phyloP scores from a whole-genome alignment of 1,140 invertebrate genomes.

The Drosophila navojoa region DNA sequence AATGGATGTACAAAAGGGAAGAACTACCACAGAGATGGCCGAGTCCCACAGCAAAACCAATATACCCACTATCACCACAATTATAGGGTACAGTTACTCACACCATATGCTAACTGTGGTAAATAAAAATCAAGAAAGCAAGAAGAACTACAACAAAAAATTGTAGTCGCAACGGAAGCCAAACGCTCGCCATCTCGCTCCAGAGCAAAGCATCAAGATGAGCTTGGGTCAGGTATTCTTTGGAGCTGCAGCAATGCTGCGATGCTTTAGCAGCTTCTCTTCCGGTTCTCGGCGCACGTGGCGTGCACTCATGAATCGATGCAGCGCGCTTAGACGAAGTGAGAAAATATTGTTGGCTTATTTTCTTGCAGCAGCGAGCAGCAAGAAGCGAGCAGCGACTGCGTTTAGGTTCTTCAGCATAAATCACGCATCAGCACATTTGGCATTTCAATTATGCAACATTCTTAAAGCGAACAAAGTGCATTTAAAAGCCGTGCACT shows the following conservation, averaged over 20 bases:
- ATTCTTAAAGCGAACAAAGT: conserved; percentile 54
- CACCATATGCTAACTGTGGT: conserved; percentile 5
- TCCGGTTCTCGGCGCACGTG: conserved; percentile 57
- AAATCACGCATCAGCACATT: conserved; percentile 54
- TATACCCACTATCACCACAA: not conserved
- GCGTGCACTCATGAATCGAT: conserved; percentile 26
- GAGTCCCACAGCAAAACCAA: too few relatives aligned
- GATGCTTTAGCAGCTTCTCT: conserved; percentile 33
- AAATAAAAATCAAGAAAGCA: conserved; percentile 6
- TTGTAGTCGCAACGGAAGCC: conserved; percentile 32
- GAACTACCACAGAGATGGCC: too few relatives aligned
- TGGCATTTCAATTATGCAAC: conserved; percentile 68
- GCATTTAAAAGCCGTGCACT: conserved; percentile 60
- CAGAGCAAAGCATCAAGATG: not conserved
- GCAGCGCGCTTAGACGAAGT: conserved; percentile 24
- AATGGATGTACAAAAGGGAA: not conserved
- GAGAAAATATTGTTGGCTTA: conserved; percentile 14
- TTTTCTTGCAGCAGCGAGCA: conserved; percentile 6
- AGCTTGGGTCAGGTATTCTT: conserved; percentile 48
- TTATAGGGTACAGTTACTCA: conserved; percentile 30
- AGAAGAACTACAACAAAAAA: not conserved
- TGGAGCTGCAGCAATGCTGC: not conserved
- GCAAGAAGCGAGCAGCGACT: conserved; percentile 10
- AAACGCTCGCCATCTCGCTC: conserved; percentile 22
- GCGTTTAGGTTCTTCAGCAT: conserved; percentile 36